Evolutionary conservation across 2,888 invertebrate species (phyloP).

Genomic region (Conus canariensis): DNA sequence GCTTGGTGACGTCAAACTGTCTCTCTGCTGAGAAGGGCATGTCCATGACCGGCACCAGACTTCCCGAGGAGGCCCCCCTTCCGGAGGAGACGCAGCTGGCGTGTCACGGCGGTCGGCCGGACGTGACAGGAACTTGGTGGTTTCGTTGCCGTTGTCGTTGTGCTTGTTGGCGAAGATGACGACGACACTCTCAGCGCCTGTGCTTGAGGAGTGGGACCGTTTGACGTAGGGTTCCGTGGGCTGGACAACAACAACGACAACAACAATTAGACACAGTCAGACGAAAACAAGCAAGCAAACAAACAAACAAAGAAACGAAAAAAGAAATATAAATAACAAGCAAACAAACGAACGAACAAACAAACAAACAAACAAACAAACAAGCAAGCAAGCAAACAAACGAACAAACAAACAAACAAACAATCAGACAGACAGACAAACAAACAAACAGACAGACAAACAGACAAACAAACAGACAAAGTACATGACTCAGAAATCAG

Average conservation of each 20-base stretch:
- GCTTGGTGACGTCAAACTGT: not conserved
- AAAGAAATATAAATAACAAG: not conserved
- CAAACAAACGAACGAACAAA: too few species aligned
- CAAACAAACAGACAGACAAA: too few species aligned
- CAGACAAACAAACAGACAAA: too few species aligned
- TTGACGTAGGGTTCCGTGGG: slow-evolving; percentile 2
- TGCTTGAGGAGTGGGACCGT: not conserved
- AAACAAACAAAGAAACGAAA: not conserved
- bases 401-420: too few species aligned
- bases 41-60: not conserved
- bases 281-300: not conserved
- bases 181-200: not conserved
- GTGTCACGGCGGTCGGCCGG: not conserved
- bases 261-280: not conserved
- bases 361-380: too few species aligned
- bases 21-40: not conserved
- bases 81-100: not conserved
- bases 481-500: too few species aligned
- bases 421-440: too few species aligned
- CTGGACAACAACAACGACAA: not conserved
- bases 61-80: not conserved
- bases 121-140: not conserved
- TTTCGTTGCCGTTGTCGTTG: not conserved
- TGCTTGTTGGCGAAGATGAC: not conserved
- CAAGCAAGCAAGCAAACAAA: too few species aligned